Percentiles rank a stretch among this genome's conserved stretches.
phyloP scores from a whole-genome alignment of 2,113 vertebrate genomes.

The Rhombomys opimus region DNA sequence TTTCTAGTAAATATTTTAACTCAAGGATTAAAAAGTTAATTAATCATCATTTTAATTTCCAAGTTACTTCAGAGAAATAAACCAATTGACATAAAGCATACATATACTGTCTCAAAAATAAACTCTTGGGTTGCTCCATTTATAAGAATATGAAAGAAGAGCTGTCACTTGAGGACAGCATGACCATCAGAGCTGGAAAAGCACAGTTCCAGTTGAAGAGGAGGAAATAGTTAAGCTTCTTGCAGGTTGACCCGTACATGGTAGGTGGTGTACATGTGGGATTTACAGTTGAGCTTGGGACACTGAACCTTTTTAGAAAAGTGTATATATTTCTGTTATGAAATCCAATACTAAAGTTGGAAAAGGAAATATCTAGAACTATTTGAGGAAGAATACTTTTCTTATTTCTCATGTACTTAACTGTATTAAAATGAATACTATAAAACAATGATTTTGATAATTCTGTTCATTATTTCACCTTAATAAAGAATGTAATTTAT shows the following conservation, averaged over 20 bases:
- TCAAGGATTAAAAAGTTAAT: slow-evolving; percentile 53
- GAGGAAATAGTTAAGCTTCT: slow-evolving; percentile 16
- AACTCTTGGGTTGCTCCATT: slow-evolving; percentile 18
- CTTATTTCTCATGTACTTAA: not conserved
- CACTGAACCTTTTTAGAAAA: slow-evolving; percentile 46
- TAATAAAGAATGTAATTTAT: slow-evolving; percentile 41
- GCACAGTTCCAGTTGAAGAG: not conserved
- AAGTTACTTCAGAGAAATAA: slow-evolving; percentile 55
- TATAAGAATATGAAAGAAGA: not conserved
- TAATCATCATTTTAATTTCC: slow-evolving; percentile 66
- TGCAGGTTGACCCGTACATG: not conserved
- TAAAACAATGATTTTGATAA: slow-evolving; percentile 41
- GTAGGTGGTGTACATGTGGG: not conserved
- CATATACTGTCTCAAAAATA: not conserved
- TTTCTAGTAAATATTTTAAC: slow-evolving; percentile 52
- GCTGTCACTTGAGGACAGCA: not conserved
- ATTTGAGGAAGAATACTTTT: slow-evolving; percentile 63
- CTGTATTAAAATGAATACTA: not conserved
- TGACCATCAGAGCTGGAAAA: not conserved
- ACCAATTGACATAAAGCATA: slow-evolving; percentile 43
- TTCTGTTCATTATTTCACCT: slow-evolving; percentile 45
- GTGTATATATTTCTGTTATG: not conserved
- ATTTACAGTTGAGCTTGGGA: not conserved
- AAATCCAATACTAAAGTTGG: slow-evolving; percentile 48
- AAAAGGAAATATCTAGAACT: slow-evolving; percentile 65